phyloP scores from a whole-genome alignment of 2,113 vertebrate species.

The Alaudala cheleensis region DNA sequence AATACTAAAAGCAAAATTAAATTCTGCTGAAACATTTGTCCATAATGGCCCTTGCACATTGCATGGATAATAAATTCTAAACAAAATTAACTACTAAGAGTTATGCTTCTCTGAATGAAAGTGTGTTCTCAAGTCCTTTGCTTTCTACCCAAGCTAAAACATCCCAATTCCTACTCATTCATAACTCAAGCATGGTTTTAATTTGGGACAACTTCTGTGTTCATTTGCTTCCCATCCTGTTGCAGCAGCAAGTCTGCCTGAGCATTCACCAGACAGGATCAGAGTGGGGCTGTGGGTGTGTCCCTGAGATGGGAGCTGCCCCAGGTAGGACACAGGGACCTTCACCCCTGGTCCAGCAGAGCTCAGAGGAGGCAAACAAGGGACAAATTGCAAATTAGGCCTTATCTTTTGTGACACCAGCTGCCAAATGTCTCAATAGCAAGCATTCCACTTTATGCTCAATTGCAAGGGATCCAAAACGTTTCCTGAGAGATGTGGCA shows the following conservation, averaged over 20 bases:
- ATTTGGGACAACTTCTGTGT: not conserved
- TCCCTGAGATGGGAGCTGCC: not conserved
- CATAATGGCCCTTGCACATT: not conserved
- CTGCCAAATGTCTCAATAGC: not conserved
- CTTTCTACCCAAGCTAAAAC: not conserved
- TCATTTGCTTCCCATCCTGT: not conserved
- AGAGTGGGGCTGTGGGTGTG: not conserved
- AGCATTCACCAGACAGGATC: not conserved
- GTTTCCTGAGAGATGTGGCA: not conserved
- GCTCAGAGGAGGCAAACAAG: not conserved
- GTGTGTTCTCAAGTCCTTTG: not conserved
- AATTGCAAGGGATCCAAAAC: not conserved
- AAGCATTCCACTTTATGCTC: not conserved
- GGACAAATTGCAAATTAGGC: not conserved
- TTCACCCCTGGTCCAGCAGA: not conserved
- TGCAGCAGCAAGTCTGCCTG: not conserved
- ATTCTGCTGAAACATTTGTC: not conserved
- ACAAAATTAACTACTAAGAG: not conserved
- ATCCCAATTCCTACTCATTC: not conserved
- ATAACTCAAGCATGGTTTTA: not conserved
- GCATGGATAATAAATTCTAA: not conserved
- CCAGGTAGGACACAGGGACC: not conserved
- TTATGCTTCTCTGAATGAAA: not conserved
- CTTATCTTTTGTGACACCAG: not conserved
- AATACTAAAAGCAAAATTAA: not conserved